These are phyloP conservation scores for Lamprotornis superbus DNA, from an alignment of 2,113 vertebrate species.

Conservation along the genomic window DNA sequence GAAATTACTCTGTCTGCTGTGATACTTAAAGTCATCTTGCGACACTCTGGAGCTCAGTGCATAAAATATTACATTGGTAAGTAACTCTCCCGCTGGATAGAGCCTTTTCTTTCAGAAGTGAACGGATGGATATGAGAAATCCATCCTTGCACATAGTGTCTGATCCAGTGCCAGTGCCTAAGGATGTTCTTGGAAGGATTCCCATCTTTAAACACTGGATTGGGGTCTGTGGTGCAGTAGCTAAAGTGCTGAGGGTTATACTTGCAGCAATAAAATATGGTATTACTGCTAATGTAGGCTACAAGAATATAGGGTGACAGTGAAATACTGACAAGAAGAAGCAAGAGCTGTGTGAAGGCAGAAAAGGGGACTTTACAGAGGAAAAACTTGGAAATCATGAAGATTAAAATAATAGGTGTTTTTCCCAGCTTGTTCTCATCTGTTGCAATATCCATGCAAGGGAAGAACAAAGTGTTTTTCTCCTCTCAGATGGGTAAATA, in stretches of 20 bases:
- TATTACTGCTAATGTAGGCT: not conserved
- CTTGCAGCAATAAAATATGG: not conserved
- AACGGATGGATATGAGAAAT: slow-evolving; percentile 38
- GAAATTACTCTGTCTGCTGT: slow-evolving; percentile 32
- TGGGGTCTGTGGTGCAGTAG: not conserved
- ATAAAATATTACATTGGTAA: slow-evolving; percentile 44
- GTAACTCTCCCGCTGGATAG: not conserved
- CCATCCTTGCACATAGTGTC: not conserved
- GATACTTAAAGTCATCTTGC: slow-evolving; percentile 32
- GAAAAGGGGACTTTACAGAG: not conserved
- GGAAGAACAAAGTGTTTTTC: not conserved
- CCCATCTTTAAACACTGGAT: not conserved
- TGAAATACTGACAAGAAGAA: slow-evolving; percentile 9
- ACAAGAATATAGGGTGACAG: not conserved
- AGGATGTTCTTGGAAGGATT: slow-evolving; percentile 46
- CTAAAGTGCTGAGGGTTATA: slow-evolving; percentile 25
- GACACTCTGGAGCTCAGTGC: slow-evolving; percentile 7
- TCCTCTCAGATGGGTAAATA: not conserved
- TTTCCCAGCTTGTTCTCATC: not conserved
- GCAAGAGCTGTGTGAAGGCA: not conserved
- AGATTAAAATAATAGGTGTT: not conserved
- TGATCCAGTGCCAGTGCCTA: slow-evolving; percentile 51
- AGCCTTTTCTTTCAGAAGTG: slow-evolving; percentile 21
- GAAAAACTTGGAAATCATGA: not conserved
- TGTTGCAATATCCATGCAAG: not conserved